These are phyloP conservation scores for Drepana falcataria DNA, from an alignment of 2,888 invertebrate genomes.

Conservation along the genomic window DNA sequence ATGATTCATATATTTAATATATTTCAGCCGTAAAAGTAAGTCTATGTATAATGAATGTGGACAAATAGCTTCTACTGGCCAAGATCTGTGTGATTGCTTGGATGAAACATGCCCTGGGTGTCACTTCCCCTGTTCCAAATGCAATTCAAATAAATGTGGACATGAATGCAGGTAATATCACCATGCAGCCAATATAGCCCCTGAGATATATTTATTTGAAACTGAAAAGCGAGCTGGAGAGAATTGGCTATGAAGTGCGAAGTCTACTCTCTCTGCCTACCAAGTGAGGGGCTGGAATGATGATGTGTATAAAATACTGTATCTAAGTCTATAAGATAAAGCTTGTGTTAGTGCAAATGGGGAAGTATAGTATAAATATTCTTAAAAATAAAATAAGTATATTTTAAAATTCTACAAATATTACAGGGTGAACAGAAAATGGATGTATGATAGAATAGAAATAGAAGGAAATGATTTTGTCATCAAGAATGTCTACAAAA, in stretches of 20 bases:
- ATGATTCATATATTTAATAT: no score
- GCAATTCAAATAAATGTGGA: slow-evolving; percentile 87
- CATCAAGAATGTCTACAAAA: slow-evolving; percentile 77
- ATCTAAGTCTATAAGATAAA: no score
- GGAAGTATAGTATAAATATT: no score
- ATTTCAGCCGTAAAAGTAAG: slow-evolving; percentile 70
- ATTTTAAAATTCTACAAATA: not conserved
- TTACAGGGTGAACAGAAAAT: slow-evolving; percentile 85
- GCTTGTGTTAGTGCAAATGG: no score
- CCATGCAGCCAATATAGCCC: no score
- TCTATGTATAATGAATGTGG: slow-evolving; percentile 86
- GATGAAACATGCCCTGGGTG: slow-evolving; percentile 88
- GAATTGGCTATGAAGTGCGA: no score
- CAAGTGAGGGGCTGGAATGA: no score
- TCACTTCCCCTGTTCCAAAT: slow-evolving; percentile 88
- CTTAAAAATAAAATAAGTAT: no score
- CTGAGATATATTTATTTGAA: not conserved
- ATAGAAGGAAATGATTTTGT: slow-evolving; percentile 87
- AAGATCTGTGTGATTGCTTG: slow-evolving; percentile 92
- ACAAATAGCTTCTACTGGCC: slow-evolving; percentile 78
- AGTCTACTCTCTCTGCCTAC: no score
- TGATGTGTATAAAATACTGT: no score
- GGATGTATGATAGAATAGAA: slow-evolving; percentile 87
- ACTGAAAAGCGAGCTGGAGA: no score
- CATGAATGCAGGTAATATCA: slow-evolving; percentile 83